Evolutionary conservation across 2,113 vertebrate species (phyloP), one percentile per base, ranked within the genome.

Genomic region (Axis porcinus): DNA sequence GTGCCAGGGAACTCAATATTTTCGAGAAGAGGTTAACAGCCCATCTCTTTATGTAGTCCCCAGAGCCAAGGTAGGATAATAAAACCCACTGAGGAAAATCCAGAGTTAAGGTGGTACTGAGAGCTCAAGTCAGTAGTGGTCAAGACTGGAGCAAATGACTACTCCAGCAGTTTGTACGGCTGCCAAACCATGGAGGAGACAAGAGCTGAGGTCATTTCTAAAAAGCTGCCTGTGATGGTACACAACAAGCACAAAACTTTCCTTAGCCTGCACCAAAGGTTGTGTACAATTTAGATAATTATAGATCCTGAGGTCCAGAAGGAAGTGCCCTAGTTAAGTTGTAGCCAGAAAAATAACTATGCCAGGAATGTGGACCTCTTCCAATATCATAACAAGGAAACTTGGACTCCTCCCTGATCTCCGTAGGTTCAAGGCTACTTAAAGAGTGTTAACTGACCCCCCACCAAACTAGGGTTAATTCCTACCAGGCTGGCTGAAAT

Each of bases 331-430:
- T 97, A 98, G 96, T 98, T 98, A 97, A 98, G 85, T 45, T 94
- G 79, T 96, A 98, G 91, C 94, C 86, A 98, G 96, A 97, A 98
- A 97, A 98, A 97, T 97, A 98, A 97, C 95, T 97, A 96, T 97
- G 86, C 96, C 95, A 96, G 89, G 92, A 98, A 98, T 82, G 95
- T 93, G 81, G 89, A 95, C 95, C 84, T 97, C 89, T 98, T 96
- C 96, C 94, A 97, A 15, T 78, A 90, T 64, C 55, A 1, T 70
- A 81, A 97, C 67, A 89, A 94, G 91, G 86, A 97, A 88, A 90
- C n/a, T 28, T 64, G 40, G 93, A 62, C 33, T 94, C 50, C 78
- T 96, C 92, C 57, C 83, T 76, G 78, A 95, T 91, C 76, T 89
- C 96, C 60, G 33, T 12, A 91, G 58, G 60, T 88, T 93, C 74